Evolutionary conservation across 2,888 invertebrate genomes (phyloP).

Genomic region (Meliscaeva auricollis): DNA sequence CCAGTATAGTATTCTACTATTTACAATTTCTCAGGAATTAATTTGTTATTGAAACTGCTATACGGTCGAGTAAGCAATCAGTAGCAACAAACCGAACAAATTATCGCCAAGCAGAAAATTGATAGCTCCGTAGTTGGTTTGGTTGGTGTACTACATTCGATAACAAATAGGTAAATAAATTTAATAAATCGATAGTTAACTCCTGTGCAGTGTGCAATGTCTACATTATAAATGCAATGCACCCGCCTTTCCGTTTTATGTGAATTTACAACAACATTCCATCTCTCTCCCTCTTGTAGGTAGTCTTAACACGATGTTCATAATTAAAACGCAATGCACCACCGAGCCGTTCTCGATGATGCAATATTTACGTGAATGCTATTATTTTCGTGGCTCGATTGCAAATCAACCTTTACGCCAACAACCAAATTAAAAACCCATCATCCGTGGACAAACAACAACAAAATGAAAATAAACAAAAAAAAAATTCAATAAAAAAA

Average conservation of each 20-base stretch:
- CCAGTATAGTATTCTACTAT: not conserved
- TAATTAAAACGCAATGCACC: constrained; percentile 63
- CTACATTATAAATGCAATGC: not conserved
- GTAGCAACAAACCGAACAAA: constrained; percentile 27
- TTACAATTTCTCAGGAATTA: constrained; percentile 17
- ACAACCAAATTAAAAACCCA: constrained; percentile 68
- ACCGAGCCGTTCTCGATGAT: constrained; percentile 11
- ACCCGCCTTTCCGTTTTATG: not conserved
- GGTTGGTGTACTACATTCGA: not conserved
- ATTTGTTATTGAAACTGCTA: constrained; percentile 10
- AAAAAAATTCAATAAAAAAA: not conserved
- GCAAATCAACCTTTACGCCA: constrained; percentile 62
- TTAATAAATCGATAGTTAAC: constrained; percentile 48
- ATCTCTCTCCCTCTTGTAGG: not conserved
- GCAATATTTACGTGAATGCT: constrained; percentile 58
- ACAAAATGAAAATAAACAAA: constrained; percentile 16
- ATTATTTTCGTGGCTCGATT: constrained; percentile 62
- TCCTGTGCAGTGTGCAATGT: not conserved
- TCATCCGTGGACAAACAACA: constrained; percentile 46
- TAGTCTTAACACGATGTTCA: constrained; percentile 29
- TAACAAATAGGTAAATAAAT: constrained; percentile 35
- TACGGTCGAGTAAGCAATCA: not conserved
- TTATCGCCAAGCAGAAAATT: constrained; percentile 37
- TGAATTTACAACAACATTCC: constrained; percentile 15
- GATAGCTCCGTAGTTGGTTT: not conserved